Evolutionary conservation across 2,113 vertebrate species (phyloP), one percentile per base, ranked within the genome.

Genomic region (Promerops cafer): DNA sequence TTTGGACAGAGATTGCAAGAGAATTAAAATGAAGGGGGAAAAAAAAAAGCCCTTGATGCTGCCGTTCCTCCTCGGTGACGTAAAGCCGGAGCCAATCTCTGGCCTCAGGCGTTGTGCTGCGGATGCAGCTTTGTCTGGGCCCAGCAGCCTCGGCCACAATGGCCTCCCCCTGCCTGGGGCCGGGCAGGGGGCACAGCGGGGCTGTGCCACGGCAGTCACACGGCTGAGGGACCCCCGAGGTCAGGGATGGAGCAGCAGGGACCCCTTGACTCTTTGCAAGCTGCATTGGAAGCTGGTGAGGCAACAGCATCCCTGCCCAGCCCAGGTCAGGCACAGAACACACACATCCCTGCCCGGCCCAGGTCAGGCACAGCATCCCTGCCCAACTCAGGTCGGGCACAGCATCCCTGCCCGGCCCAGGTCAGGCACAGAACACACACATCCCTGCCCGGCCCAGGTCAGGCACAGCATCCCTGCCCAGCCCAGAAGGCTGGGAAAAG

Each of bases 181-280:
- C 0, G 2, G 30, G 53, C 0, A 0, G 26, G 27, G 40, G 42
- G 24, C 3, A 7, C 35, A 30, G 21, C 0, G 0, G 8, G 71
- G 44, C 45, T 0, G 0, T 14, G 57, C 31, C 22, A 16, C 0
- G 0, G 37, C 11, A 12, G n/a, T 2, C 66, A 63, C 11, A 9
- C 1, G 19, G 50, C 40, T 7, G 2, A 53, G 53, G 52, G 70
- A 24, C 26, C 19, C 60, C 35, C 1, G 1, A 50, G 33, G 76
- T 21, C 11, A 3, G 27, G n/a, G 23, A 17, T 1, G 16, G 23
- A 60, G 65, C 75, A 52, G 63, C 22, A 6, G 50, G 50, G 59
- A 35, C 24, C n/a, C 16, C 20, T 56, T 2, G 1, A 19, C 24
- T 35, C 39, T 40, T 33, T 44, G 15, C 13, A 45, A 64, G 56